Base-by-base conservation (phyloP, 2,113 vertebrate species). In the Collichthys lucidus region DNA sequence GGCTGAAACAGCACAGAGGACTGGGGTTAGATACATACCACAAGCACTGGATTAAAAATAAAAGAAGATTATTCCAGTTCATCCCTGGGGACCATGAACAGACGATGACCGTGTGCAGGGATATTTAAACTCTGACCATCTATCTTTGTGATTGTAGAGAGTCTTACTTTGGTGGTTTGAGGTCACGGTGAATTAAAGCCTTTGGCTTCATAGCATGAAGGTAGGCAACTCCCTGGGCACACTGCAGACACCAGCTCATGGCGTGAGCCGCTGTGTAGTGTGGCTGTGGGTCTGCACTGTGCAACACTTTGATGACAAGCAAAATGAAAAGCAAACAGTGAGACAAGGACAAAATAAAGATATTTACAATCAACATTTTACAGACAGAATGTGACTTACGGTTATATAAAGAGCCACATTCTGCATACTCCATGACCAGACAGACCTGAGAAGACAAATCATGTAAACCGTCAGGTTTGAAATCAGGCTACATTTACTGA, bases 231-330 rank as follows among this genome's bases (percentile, higher is more conserved):
- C 98, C 98, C 86, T 97, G 95, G 68, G 98, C 96, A 85, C 98
- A 99, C 88, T 99, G 98, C 92, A 99, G 95, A 95, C 97, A 98
- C 98, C 98, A 99, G 93, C 97, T 98, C 97, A 99, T 98, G 76
- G 97, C 97, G 15, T 99, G 97, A 74, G 97, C 95, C 50, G 97
- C 97, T 61, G 96, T 98, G 87, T 99, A 99, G 75, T 96, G 96
- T 49, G 97, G 95, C 91, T 98, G 95, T n/a, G 97, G 98, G 86
- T 98, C 97, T 59, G 97, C 96, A 86, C 97, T 96, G 87, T 99
- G 98, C 72, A 99, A 91, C 77, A 99, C 98, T 99, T 93, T 19
- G 56, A 52, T 3, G 47, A 77, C 5, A 42, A 75, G 14, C 46
- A 72, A 0, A 76, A 15, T 65, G 17, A 53, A 6, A 57, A 72